Conservation (phyloP, 1,140 invertebrate genomes). For the Lepidurus packardi region DNA sequence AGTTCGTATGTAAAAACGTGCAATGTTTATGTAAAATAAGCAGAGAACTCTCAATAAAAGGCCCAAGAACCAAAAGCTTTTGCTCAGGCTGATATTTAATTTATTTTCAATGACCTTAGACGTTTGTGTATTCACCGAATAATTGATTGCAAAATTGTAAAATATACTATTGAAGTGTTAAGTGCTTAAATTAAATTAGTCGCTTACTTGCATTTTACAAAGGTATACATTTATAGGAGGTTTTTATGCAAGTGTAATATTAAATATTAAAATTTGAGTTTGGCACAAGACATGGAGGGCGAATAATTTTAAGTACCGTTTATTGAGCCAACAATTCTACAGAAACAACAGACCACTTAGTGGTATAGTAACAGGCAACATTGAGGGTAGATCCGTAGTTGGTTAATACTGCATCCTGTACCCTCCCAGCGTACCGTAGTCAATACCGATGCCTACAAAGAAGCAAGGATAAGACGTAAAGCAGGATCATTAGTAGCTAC, state of each 20-base stretch:
- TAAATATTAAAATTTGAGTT: not conserved
- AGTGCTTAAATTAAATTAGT: too few species aligned
- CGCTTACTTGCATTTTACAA: too few species aligned
- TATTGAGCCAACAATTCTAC: not conserved
- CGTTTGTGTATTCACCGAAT: too few species aligned
- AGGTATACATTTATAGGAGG: too few species aligned
- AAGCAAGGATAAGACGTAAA: constrained; percentile 1
- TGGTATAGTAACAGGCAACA: not conserved
- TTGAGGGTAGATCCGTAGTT: not conserved
- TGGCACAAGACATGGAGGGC: not conserved
- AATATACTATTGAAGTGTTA: too few species aligned
- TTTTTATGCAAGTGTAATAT: not conserved
- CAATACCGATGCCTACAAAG: not conserved
- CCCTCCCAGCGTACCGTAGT: not conserved
- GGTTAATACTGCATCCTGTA: constrained; percentile 9
- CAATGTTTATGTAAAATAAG: not conserved
- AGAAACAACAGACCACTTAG: not conserved
- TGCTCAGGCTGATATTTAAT: not conserved
- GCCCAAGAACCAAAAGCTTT: not conserved
- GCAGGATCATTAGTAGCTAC: not conserved
- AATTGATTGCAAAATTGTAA: too few species aligned
- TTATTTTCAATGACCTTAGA: too few species aligned
- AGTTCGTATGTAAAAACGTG: too few species aligned
- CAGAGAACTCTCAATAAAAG: not conserved
- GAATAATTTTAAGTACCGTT: not conserved